Percentiles rank a stretch among this genome's conserved stretches.
phyloP scores from a whole-genome alignment of 2,113 vertebrate genomes.

The Acanthochromis polyacanthus region DNA sequence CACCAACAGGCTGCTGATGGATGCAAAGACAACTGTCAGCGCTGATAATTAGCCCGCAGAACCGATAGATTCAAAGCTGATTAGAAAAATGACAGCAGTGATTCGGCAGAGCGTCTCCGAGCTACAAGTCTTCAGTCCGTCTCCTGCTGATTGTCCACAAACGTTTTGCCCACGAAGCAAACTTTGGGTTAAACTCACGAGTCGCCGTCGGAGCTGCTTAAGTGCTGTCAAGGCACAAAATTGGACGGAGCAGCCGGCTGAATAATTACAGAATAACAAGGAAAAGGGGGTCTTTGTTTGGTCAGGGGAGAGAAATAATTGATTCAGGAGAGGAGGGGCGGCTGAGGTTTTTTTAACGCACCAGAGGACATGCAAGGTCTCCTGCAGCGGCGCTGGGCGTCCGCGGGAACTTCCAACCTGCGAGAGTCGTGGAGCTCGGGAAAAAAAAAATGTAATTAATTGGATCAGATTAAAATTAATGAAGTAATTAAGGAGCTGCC shows the following conservation, averaged over 20 bases:
- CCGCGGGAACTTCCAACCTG: constrained; percentile 71
- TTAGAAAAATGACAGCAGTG: constrained; percentile 63
- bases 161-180: constrained; percentile 47
- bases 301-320: constrained; percentile 76
- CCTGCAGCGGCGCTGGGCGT: constrained; percentile 58
- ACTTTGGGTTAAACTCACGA: constrained; percentile 68
- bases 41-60: constrained; percentile 54
- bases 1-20: constrained; percentile 13
- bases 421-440: constrained; percentile 56
- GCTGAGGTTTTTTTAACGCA: constrained; percentile 47
- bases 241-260: constrained; percentile 57
- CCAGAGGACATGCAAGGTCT: constrained; percentile 80
- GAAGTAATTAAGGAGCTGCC: constrained; percentile 85
- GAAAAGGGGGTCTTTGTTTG: constrained; percentile 75
- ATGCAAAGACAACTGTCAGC: constrained; percentile 47
- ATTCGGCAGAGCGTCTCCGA: constrained; percentile 35
- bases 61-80: constrained; percentile 50
- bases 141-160: constrained; percentile 36
- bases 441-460: constrained; percentile 83
- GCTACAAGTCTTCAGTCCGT: constrained; percentile 24
- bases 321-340: constrained; percentile 74
- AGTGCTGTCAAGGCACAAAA: constrained; percentile 73
- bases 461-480: constrained; percentile 88
- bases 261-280: constrained; percentile 81
- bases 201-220: constrained; percentile 59